phyloP scores from a whole-genome alignment of 2,888 invertebrate species.

The Apeira syringaria region DNA sequence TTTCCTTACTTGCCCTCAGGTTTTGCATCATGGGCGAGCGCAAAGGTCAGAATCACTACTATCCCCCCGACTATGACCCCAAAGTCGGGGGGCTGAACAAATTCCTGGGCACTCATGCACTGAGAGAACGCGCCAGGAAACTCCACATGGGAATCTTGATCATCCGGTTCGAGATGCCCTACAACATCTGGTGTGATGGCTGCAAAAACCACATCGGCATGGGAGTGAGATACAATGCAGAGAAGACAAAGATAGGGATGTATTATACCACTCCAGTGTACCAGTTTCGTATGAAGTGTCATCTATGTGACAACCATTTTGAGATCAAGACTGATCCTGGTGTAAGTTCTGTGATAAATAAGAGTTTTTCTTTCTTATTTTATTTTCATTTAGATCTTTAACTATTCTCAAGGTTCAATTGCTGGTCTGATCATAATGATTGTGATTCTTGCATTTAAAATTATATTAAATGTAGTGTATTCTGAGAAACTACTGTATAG shows the following conservation, averaged over 20 bases:
- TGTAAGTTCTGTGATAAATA: too few species aligned
- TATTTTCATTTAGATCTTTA: too few species aligned
- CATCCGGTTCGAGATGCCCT: slow-evolving; percentile 99
- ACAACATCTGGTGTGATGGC: slow-evolving; percentile 99
- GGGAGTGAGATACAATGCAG: slow-evolving; percentile 99
- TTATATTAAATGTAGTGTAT: too few species aligned
- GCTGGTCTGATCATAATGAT: too few species aligned
- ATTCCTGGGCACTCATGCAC: slow-evolving; percentile 96
- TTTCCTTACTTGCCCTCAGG: too few species aligned
- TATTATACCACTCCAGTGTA: slow-evolving; percentile 99
- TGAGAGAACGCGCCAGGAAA: slow-evolving; percentile 98
- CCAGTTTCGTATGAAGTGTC: slow-evolving; percentile 99
- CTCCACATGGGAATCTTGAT: slow-evolving; percentile 97
- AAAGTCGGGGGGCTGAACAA: slow-evolving; percentile 97
- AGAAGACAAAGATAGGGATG: slow-evolving; percentile 97
- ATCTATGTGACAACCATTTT: slow-evolving; percentile 98
- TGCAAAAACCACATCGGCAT: slow-evolving; percentile 99
- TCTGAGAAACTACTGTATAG: too few species aligned
- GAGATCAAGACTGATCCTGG: slow-evolving; percentile 99
- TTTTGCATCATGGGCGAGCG: slow-evolving; percentile 94
- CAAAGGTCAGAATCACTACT: slow-evolving; percentile 98
- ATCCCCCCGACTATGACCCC: slow-evolving; percentile 99
- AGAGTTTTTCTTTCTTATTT: too few species aligned
- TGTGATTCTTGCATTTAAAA: too few species aligned
- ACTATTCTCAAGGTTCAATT: too few species aligned